A percentile compares a stretch with the other conserved stretches of the same genome.
These are phyloP conservation scores for Phodopus roborovskii DNA, from an alignment of 2,113 vertebrate species.

Conservation along the genomic window DNA sequence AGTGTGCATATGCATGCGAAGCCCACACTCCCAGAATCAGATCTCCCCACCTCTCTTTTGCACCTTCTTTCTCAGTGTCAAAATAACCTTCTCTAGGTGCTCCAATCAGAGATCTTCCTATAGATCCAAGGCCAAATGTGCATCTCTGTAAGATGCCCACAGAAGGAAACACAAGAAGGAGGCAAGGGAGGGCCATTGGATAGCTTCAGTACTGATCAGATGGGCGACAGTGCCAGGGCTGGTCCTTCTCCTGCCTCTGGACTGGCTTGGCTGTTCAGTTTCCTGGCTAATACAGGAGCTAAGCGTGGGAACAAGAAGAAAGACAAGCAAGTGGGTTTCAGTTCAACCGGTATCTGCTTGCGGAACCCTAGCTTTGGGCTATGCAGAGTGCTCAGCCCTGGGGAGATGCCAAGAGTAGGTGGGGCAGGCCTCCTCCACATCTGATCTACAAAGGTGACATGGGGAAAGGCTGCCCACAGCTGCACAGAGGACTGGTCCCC, in stretches of 20 bases:
- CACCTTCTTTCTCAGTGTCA: background rate
- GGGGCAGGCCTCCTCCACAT: background rate
- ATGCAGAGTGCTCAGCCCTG: background rate
- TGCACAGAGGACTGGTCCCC: background rate
- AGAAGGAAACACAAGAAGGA: background rate
- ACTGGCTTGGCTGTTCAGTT: background rate
- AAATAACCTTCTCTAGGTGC: background rate
- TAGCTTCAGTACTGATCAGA: background rate
- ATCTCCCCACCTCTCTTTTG: background rate
- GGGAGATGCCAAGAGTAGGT: background rate
- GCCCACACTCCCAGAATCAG: too few relatives aligned
- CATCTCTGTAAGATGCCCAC: background rate
- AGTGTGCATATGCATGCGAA: background rate
- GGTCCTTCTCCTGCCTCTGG: background rate
- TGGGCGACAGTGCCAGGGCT: accelerated
- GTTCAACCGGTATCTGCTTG: constrained; percentile 45
- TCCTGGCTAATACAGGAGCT: background rate
- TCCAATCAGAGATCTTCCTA: background rate
- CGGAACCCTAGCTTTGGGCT: background rate
- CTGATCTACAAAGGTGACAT: background rate
- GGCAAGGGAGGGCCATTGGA: accelerated
- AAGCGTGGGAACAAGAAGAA: background rate
- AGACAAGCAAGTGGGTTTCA: constrained; percentile 30
- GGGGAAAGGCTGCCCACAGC: background rate
- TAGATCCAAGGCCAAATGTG: background rate